Conservation (phyloP, 2,113 vertebrate species). For the Saguinus imperator region DNA sequence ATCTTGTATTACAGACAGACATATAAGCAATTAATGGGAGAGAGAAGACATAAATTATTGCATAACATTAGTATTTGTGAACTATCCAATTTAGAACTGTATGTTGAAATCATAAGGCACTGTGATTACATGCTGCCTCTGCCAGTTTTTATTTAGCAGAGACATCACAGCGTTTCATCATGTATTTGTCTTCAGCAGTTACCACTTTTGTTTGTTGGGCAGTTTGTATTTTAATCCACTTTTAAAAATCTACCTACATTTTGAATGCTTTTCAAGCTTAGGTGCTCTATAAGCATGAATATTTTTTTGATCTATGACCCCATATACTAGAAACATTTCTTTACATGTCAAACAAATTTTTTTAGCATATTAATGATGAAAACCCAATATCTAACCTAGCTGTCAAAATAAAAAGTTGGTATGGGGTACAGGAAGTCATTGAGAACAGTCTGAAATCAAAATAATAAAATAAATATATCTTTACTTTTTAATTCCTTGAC, state of each 20-base stretch:
- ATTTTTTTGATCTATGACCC: background rate
- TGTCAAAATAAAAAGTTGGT: background rate
- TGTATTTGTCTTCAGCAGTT: background rate
- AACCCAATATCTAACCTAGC: background rate
- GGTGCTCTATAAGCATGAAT: background rate
- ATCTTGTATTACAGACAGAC: background rate
- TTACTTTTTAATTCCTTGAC: background rate
- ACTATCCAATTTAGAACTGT: background rate
- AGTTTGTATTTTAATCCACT: background rate
- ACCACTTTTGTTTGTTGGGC: background rate
- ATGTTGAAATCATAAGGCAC: background rate
- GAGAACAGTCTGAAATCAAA: background rate
- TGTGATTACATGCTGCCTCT: background rate
- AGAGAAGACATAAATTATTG: background rate
- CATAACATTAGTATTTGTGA: background rate
- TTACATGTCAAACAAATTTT: background rate
- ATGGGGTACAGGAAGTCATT: accelerated
- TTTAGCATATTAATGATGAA: background rate
- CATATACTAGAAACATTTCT: background rate
- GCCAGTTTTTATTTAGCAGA: background rate
- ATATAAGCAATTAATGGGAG: background rate
- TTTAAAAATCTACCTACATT: background rate
- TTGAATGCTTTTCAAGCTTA: background rate
- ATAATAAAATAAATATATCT: background rate
- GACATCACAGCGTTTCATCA: background rate